A percentile compares a stretch with the other conserved stretches of the same genome.
Evolutionary conservation across 2,113 vertebrate genomes (phyloP).

Genomic region (Sphaerodactylus townsendi): DNA sequence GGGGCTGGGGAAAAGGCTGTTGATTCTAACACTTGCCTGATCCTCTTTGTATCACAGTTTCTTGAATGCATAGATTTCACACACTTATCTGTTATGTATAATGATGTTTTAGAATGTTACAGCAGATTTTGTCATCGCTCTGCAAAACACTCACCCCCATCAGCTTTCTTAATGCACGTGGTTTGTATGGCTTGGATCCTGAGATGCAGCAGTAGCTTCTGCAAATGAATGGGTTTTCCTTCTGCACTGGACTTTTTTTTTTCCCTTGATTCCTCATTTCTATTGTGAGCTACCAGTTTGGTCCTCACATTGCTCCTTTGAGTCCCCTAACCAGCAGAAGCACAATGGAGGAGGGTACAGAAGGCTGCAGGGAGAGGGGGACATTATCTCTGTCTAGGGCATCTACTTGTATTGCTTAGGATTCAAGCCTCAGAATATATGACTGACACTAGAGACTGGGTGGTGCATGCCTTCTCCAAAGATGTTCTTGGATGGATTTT

Average conservation of each 20-base stretch:
- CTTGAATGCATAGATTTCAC: not conserved
- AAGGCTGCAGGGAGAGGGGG: too few relatives aligned
- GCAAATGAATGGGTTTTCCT: too few relatives aligned
- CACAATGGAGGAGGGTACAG: too few relatives aligned
- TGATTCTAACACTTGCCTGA: not conserved
- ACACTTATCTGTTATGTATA: not conserved
- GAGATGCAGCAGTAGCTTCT: too few relatives aligned
- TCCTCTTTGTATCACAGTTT: not conserved
- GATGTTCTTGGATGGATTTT: not conserved
- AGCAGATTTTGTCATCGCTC: not conserved
- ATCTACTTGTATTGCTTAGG: not conserved
- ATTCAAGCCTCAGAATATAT: too few relatives aligned
- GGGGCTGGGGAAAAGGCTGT: not conserved
- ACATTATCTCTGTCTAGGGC: too few relatives aligned
- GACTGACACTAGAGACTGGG: not conserved
- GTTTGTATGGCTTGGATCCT: too few relatives aligned
- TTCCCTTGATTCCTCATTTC: too few relatives aligned
- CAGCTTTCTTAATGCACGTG: not conserved
- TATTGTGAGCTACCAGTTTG: too few relatives aligned
- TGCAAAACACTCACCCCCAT: not conserved
- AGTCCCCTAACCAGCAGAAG: too few relatives aligned
- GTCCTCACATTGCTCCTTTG: too few relatives aligned
- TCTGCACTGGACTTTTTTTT: too few relatives aligned
- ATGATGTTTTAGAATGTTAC: not conserved
- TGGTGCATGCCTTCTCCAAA: not conserved